Base-by-base conservation (phyloP, 1,140 invertebrate genomes). In the Carcinoscorpius rotundicauda region DNA sequence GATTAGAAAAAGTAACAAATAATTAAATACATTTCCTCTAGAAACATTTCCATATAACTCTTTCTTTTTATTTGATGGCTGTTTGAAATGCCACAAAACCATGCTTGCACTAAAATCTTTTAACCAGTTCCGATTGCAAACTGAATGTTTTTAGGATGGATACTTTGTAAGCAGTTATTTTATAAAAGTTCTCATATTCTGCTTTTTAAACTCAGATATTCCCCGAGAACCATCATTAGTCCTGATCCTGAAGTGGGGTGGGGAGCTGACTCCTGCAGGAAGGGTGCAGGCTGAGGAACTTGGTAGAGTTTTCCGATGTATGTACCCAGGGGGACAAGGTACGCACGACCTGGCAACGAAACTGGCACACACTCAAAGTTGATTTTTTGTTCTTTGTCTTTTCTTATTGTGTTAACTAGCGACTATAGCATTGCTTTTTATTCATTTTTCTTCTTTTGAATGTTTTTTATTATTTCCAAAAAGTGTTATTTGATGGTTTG, bases 171-270 rank as follows among this genome's bases (percentile, higher is more conserved):
- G 29, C 29, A 29, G 29, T 29, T 29, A 29, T 29, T 29, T 29
- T 0, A 29, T 29, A 29, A 29, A 29, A 29, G 29, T 29, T 29
- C 29, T 55, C n/a, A 52, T 8, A 48, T 48, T 49, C 52, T 29
- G 29, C 5, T 72, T 67, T 71, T 81, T 70, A 78, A 49, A 65
- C 71, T 63, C 81, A 86, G 89, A 93, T 76, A 82, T 82, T 67
- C 84, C 87, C 3, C 86, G 86, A 58, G 91, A 93, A 72, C 93
- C 91, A 3, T 94, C 91, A 0, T 78, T 97, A 58, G 89, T 98
- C 10, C 79, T 99, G 53, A 98, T 99, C 69, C 79, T 99, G 51
- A 99, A 99, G 81, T 99, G 97, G 97, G 97, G 97, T 64, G 97
- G 97, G 52, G 97, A 99, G 79, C 78, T 99, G 71, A 99, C 97